Conservation (phyloP, 2,888 invertebrate species). For the Syritta pipiens region DNA sequence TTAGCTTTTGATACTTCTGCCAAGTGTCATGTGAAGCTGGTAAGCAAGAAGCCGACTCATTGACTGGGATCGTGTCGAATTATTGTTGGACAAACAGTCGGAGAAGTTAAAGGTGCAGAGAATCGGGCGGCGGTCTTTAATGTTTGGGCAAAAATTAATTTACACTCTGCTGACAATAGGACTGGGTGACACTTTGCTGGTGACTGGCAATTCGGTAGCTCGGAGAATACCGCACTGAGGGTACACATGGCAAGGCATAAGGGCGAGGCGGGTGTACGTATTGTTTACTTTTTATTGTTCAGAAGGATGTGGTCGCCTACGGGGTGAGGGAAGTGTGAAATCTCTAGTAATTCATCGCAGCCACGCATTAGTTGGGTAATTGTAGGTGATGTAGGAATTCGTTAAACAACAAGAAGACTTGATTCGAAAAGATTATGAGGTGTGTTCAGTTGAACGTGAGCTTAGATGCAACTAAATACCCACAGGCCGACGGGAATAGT, state of each 20-base stretch:
- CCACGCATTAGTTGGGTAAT: too few relatives aligned
- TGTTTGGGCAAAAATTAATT: slow-evolving; percentile 37
- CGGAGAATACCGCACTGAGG: neutral
- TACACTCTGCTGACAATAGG: slow-evolving; percentile 21
- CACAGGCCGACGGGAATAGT: too few relatives aligned
- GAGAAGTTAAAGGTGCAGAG: slow-evolving; percentile 33
- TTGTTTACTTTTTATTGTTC: slow-evolving; percentile 38
- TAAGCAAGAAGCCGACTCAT: slow-evolving; percentile 24
- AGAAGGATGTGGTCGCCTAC: too few relatives aligned
- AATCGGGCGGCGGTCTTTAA: slow-evolving; percentile 40
- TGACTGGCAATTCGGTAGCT: slow-evolving; percentile 47
- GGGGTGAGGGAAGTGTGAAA: too few relatives aligned
- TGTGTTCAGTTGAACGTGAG: too few relatives aligned
- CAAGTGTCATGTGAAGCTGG: slow-evolving; percentile 10
- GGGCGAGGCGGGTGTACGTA: slow-evolving; percentile 17
- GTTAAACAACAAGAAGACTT: too few relatives aligned
- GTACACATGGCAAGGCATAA: slow-evolving; percentile 35
- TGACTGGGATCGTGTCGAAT: slow-evolving; percentile 60
- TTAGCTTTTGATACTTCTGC: slow-evolving; percentile 55
- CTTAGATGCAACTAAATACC: too few relatives aligned
- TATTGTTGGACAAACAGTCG: slow-evolving; percentile 62
- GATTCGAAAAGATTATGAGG: too few relatives aligned
- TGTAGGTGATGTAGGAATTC: too few relatives aligned
- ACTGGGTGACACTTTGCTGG: slow-evolving; percentile 17
- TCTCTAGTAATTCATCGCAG: too few relatives aligned